Evolutionary conservation across 2,113 vertebrate genomes (phyloP).

Genomic region (Harpagus bidentatus): DNA sequence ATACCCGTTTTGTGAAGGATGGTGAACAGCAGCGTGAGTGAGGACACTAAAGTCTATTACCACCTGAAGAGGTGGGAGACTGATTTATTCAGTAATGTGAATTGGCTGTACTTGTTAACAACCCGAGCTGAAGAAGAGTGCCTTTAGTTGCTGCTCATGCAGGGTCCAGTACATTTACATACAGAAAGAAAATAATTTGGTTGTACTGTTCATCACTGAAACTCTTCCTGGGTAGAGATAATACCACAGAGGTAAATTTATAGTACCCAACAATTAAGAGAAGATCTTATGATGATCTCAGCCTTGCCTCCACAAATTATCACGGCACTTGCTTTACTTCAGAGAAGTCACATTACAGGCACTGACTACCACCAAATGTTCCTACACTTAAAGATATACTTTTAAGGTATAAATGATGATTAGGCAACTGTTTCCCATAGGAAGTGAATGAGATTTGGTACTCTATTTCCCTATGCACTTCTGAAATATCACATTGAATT

Average conservation of each 20-base stretch:
- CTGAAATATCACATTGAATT: background rate
- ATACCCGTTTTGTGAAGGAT: background rate
- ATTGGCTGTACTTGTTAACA: background rate
- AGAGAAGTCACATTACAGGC: background rate
- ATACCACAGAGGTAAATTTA: background rate
- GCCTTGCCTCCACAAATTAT: background rate
- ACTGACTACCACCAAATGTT: background rate
- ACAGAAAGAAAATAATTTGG: background rate
- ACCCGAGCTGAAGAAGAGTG: background rate
- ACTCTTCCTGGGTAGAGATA: background rate
- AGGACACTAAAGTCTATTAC: background rate
- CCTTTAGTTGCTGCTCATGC: background rate
- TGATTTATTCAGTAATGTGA: background rate
- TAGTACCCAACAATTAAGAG: background rate
- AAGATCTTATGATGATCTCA: background rate
- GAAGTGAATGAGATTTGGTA: background rate
- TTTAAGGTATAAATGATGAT: background rate
- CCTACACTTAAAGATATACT: background rate
- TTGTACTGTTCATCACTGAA: background rate
- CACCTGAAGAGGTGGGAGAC: background rate
- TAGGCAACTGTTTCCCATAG: background rate
- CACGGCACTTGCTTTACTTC: background rate
- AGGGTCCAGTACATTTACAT: background rate
- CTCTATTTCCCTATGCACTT: background rate
- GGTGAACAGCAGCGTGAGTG: background rate